Conservation (phyloP, 2,888 invertebrate genomes). For the Sicus ferrugineus region DNA sequence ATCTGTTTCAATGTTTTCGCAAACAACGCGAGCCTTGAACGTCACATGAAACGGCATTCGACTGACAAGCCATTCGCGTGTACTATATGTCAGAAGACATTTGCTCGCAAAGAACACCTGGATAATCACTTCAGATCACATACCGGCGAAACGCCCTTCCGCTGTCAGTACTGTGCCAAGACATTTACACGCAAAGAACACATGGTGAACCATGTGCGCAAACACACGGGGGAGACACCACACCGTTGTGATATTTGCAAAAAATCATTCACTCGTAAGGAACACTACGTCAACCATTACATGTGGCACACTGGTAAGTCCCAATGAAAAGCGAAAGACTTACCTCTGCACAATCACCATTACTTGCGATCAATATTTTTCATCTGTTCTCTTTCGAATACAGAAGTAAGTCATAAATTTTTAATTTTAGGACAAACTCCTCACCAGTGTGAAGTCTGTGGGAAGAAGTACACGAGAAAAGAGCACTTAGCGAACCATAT, state of each 20-base stretch:
- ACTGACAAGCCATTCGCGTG: conserved; percentile 87
- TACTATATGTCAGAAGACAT: conserved; percentile 85
- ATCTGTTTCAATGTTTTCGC: conserved; percentile 79
- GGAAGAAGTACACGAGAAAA: conserved; percentile 88
- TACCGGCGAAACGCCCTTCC: conserved; percentile 84
- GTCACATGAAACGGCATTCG: conserved; percentile 82
- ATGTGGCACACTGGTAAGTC: conserved; percentile 71
- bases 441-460: conserved; percentile 86
- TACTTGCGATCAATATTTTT: too few relatives aligned
- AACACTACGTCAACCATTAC: conserved; percentile 86
- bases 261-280: conserved; percentile 86
- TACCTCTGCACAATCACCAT: not conserved
- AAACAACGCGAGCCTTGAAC: conserved; percentile 74
- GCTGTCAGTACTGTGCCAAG: conserved; percentile 85
- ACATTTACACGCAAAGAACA: conserved; percentile 86
- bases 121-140: conserved; percentile 86
- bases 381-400: too few relatives aligned
- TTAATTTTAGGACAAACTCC: conserved; percentile 76
- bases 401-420: too few relatives aligned
- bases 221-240: conserved; percentile 84
- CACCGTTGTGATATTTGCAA: conserved; percentile 87
- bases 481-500: conserved; percentile 89
- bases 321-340: not conserved
- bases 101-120: conserved; percentile 86
- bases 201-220: conserved; percentile 84